Base-by-base conservation (phyloP, 2,113 vertebrate species). In the Myodes glareolus region DNA sequence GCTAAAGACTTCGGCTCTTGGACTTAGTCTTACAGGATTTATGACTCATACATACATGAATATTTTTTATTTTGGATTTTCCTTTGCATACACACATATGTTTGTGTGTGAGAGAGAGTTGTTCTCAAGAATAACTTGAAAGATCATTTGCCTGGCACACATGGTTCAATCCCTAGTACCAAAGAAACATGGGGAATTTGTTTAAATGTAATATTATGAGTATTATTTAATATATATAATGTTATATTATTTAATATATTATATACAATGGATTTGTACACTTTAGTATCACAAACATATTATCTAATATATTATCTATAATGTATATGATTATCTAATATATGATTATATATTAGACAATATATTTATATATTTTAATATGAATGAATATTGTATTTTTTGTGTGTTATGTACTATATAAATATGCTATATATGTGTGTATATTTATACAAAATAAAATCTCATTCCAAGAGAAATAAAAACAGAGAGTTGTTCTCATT, bases 401-500 rank as follows among this genome's bases (percentile, higher is more conserved):
- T 72, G 7, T 19, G 21, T 36, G 33, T 3, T 72, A 72, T 21
- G 21, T 72, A 72, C 3, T 72, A n/a, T 9, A n/a, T 72, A 72
- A 72, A n/a, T 72, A 72, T n/a, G 36, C n/a, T 72, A n/a, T n/a
- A 21, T n/a, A 7, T 58, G 19, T 58, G 7, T 72, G 68, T 70
- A 3, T 70, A 17, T 70, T 36, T 70, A 36, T 70, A 17, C 3
- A 70, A 58, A 58, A 58, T 31, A 68, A 80, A 45, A 25, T 89
- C 25, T 76, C n/a, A 29, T 89, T 65, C 27, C 21, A 65, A 93
- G 55, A 75, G 77, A 75, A 91, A 0, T 88, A 39, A 95, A 96
- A 97, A 21, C 19, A 67, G 31, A 68, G 36, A n/a, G 67, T 55
- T 95, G 21, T 81, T 97, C 94, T 70, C 91, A 91, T 1, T 89